Evolutionary conservation across 2,113 vertebrate genomes (phyloP).

Genomic region (Chaenocephalus aceratus): DNA sequence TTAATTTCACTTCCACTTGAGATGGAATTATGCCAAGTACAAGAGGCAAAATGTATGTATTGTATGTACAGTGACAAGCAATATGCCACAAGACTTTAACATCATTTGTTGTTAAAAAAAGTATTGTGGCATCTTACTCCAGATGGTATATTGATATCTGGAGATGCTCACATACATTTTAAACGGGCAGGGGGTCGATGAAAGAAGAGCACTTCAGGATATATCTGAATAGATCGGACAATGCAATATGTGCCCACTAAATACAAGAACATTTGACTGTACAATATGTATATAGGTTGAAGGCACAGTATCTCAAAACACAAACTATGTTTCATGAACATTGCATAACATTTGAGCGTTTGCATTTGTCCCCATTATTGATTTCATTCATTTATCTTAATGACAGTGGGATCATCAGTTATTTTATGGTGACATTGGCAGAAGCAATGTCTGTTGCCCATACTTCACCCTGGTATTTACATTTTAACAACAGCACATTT

Average conservation of each 20-base stretch:
- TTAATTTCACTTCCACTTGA: not conserved
- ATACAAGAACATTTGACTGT: not conserved
- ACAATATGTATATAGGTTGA: not conserved
- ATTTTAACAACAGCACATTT: not conserved
- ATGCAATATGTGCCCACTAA: not conserved
- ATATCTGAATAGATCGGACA: not conserved
- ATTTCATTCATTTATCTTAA: slow-evolving; percentile 4
- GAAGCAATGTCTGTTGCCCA: too few relatives aligned
- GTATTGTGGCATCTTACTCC: not conserved
- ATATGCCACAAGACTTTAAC: not conserved
- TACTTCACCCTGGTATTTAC: too few relatives aligned
- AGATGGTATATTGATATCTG: not conserved
- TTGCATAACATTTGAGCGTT: not conserved
- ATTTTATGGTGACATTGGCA: too few relatives aligned
- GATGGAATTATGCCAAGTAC: not conserved
- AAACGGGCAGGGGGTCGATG: not conserved
- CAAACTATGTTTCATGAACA: not conserved
- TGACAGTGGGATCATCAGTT: not conserved
- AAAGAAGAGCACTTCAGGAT: not conserved
- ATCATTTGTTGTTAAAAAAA: not conserved
- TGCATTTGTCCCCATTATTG: slow-evolving; percentile 18
- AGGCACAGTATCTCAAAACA: not conserved
- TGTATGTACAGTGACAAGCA: not conserved
- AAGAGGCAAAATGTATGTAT: not conserved
- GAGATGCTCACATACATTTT: not conserved